phyloP scores from a whole-genome alignment of 1,140 invertebrate species.

The Druon quercuslanigerum region DNA sequence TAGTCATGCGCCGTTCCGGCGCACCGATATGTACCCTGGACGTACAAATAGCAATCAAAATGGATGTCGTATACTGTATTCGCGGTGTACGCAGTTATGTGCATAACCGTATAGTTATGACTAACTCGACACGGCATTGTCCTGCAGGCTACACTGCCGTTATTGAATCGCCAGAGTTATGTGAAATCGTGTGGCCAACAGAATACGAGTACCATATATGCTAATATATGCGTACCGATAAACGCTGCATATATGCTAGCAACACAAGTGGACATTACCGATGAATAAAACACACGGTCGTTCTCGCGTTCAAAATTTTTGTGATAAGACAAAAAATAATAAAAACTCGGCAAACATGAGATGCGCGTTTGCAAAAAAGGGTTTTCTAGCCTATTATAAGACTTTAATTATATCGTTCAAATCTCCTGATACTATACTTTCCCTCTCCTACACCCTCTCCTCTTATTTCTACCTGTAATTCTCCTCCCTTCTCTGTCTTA shows the following conservation, averaged over 20 bases:
- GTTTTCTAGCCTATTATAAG: too few species aligned
- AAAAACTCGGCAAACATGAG: too few species aligned
- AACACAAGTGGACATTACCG: too few species aligned
- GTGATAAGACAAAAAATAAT: too few species aligned
- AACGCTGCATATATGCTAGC: not conserved
- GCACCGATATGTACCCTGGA: not conserved
- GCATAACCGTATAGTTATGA: slow-evolving; percentile 29
- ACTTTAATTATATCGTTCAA: too few species aligned
- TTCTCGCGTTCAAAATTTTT: too few species aligned
- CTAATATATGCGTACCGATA: not conserved
- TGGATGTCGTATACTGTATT: slow-evolving; percentile 35
- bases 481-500: too few species aligned
- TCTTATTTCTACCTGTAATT: too few species aligned
- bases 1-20: slow-evolving; percentile 2
- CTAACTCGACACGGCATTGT: slow-evolving; percentile 45
- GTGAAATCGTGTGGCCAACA: slow-evolving; percentile 44
- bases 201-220: slow-evolving; percentile 11
- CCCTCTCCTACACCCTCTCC: too few species aligned
- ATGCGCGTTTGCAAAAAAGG: too few species aligned
- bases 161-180: slow-evolving; percentile 62
- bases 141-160: slow-evolving; percentile 55
- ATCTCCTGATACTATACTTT: too few species aligned
- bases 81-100: slow-evolving; percentile 43
- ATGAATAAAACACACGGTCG: too few species aligned
- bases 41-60: slow-evolving; percentile 18